phyloP scores from a whole-genome alignment of 2,888 invertebrate genomes.

The Noctua pronuba region DNA sequence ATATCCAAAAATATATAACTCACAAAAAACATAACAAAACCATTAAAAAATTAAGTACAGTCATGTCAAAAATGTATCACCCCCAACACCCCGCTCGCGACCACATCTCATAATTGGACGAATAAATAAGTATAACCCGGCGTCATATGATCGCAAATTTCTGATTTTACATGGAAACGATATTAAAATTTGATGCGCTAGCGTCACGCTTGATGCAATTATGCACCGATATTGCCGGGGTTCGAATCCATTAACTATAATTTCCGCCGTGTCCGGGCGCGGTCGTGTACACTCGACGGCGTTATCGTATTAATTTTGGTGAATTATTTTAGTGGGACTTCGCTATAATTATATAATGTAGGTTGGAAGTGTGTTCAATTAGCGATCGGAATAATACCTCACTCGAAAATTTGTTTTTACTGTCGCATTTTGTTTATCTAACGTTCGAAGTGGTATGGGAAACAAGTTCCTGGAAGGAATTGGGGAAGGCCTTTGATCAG shows the following conservation, averaged over 20 bases:
- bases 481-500: neutral
- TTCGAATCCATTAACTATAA: slow-evolving; percentile 85
- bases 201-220: slow-evolving; percentile 81
- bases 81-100: neutral
- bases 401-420: neutral
- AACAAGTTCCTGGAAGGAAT: neutral
- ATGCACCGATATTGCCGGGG: slow-evolving; percentile 84
- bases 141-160: slow-evolving; percentile 54
- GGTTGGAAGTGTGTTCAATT: neutral
- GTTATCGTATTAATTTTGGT: slow-evolving; percentile 51
- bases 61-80: slow-evolving; percentile 40
- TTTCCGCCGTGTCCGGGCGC: slow-evolving; percentile 70
- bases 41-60: slow-evolving; percentile 53
- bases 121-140: slow-evolving; percentile 55
- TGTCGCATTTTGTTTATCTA: neutral
- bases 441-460: neutral
- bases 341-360: neutral
- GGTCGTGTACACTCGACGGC: slow-evolving; percentile 61
- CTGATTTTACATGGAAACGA: slow-evolving; percentile 63
- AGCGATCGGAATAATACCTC: neutral
- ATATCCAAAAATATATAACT: slow-evolving; percentile 9
- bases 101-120: slow-evolving; percentile 53
- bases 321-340: slow-evolving; percentile 31
- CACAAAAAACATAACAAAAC: slow-evolving; percentile 30
- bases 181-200: slow-evolving; percentile 75